Conservation (phyloP, 2,888 invertebrate genomes). For the Standfussiana lucernea region DNA sequence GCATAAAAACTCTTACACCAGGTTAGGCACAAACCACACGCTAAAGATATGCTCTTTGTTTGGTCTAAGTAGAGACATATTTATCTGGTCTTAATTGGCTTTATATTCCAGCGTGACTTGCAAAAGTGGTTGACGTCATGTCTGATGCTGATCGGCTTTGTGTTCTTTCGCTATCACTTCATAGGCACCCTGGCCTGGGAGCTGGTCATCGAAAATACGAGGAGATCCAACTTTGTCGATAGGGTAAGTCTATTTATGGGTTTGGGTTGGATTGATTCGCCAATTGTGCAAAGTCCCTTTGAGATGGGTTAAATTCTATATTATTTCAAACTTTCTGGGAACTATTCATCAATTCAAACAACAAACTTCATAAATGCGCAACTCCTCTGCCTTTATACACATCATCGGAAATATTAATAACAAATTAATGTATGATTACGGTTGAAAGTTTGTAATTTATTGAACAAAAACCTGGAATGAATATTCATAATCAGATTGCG, state of each 20-base stretch:
- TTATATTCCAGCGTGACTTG: conserved; percentile 69
- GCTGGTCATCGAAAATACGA: conserved; percentile 74
- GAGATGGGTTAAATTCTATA: not conserved
- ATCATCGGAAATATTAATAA: conserved; percentile 11
- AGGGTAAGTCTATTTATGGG: conserved; percentile 70
- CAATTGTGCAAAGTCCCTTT: not conserved
- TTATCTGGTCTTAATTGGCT: not conserved
- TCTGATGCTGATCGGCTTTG: conserved; percentile 81
- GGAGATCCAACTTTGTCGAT: conserved; percentile 81
- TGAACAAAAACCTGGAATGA: conserved; percentile 28
- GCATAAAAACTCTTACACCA: no score
- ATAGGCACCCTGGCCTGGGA: conserved; percentile 85
- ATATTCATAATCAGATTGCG: conserved; percentile 44
- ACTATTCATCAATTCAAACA: not conserved
- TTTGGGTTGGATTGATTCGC: not conserved
- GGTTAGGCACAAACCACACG: no score
- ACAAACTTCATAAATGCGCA: not conserved
- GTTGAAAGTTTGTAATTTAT: conserved; percentile 21
- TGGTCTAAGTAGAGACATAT: not conserved
- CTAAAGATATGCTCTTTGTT: not conserved
- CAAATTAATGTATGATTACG: conserved; percentile 23
- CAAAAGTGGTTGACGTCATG: conserved; percentile 82
- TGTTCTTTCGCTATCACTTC: conserved; percentile 81
- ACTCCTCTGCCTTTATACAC: not conserved
- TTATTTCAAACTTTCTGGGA: not conserved